Evolutionary conservation across 2,797 vertebrate species (phyloP), one percentile per base, ranked within the genome.

Genomic region (Cetoscarus ocellatus): DNA sequence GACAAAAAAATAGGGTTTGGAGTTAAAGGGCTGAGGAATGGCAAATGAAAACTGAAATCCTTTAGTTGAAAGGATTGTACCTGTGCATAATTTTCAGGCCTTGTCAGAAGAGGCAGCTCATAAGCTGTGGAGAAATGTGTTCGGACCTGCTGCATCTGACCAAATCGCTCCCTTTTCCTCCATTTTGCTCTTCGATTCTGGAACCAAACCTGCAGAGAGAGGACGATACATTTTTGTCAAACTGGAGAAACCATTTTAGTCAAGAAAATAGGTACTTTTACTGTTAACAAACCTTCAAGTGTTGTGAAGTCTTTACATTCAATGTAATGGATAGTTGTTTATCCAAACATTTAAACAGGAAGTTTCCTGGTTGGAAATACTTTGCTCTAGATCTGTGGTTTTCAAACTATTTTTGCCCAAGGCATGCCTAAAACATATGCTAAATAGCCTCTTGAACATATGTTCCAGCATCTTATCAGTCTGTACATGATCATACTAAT

Each of bases 101-200:
- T 95, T 12, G 97, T 97, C 79, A 99, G 95, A 48, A 99, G 95
- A 8, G 98, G 98, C 81, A 99, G 90, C 92, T 99, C 98, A 0
- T 99, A 99, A 51, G 98, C 96, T 0, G 97, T 96, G 72, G 98
- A 97, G 94, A 99, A 99, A 89, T 99, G 98, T 6, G 97, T 99
- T 38, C 98, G 96, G 82, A 99, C 98, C 92, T 99, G 98, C 91
- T 99, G 98, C 98, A 99, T 99, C 90, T 99, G 98, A 36, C 98
- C 98, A 0, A 99, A 99, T n/a, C 98, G 94, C 64, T 99, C 98
- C 77, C 98, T 89, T 93, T 99, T 99, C 74, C 98, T 96, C 98
- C 98, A 99, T 71, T 99, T 99, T 0, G 98, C 98, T 82, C 98
- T 90, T 34, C 98, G 95, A 88, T 99, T 99, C 93, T 99, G 98